Conservation (phyloP, 1,140 invertebrate species). For the Propsilocerus akamusi region DNA sequence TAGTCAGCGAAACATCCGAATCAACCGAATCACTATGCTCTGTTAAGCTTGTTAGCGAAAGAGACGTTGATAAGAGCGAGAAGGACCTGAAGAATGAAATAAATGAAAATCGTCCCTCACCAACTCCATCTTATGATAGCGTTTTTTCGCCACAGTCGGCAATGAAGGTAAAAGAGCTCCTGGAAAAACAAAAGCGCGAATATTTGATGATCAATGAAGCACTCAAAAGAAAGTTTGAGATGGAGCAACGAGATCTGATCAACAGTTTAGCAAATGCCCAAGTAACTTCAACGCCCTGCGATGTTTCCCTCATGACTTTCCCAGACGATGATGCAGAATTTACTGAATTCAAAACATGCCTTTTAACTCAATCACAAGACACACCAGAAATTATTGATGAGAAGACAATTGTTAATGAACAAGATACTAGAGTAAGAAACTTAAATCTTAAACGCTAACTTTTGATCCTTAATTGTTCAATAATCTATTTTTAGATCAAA, state of each 20-base stretch:
- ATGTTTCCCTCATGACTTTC: neutral
- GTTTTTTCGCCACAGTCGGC: neutral
- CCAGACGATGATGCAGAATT: slow-evolving; percentile 7
- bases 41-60: neutral
- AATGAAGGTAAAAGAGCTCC: neutral
- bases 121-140: too few relatives aligned
- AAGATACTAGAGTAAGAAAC: slow-evolving; percentile 17
- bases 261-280: neutral
- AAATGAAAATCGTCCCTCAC: neutral
- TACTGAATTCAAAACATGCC: slow-evolving; percentile 6
- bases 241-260: neutral
- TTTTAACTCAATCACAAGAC: slow-evolving; percentile 9
- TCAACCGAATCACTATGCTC: neutral
- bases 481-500: slow-evolving; percentile 22
- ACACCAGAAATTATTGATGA: slow-evolving; percentile 13
- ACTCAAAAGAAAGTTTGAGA: neutral
- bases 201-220: neutral
- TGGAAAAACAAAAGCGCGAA: neutral
- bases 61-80: too few relatives aligned
- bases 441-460: slow-evolving; percentile 13
- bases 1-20: neutral
- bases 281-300: neutral
- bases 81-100: neutral
- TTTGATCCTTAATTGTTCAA: slow-evolving; percentile 6
- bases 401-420: slow-evolving; percentile 12